Conservation (phyloP, 2,797 vertebrate species). For the Poecile montanus region DNA sequence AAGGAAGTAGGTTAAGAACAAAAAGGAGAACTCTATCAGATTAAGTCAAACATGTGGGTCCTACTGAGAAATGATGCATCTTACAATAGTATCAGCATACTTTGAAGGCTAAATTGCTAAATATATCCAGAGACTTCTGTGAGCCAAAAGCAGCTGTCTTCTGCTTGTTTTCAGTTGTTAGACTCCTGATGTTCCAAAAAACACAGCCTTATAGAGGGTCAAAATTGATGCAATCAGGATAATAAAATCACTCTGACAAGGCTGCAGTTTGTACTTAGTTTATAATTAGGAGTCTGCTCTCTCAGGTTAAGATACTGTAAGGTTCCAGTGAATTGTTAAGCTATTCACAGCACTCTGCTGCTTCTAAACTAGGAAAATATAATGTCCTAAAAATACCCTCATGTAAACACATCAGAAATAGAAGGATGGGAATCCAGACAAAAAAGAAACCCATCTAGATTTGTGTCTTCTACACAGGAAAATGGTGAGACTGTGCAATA, state of each 20-base stretch:
- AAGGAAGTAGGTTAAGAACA: constrained; percentile 73
- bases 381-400: constrained; percentile 32
- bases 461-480: neutral
- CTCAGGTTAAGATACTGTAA: constrained; percentile 44
- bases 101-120: constrained; percentile 35
- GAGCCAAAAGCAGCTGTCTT: constrained; percentile 50
- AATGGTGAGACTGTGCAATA: neutral
- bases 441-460: neutral
- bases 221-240: constrained; percentile 26
- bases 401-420: constrained; percentile 31
- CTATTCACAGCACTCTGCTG: constrained; percentile 19
- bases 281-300: constrained; percentile 51
- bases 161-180: constrained; percentile 46
- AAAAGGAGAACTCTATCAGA: constrained; percentile 63
- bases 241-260: constrained; percentile 25
- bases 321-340: constrained; percentile 26
- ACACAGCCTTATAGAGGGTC: neutral
- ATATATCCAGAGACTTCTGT: neutral
- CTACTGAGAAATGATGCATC: constrained; percentile 51
- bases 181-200: constrained; percentile 48
- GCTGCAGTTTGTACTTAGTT: constrained; percentile 5
- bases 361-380: constrained; percentile 24
- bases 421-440: constrained; percentile 10
- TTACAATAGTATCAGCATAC: constrained; percentile 7
- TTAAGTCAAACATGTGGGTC: constrained; percentile 56